These are phyloP conservation scores for Trogon melanurus DNA, from an alignment of 2,113 vertebrate genomes.

Conservation along the genomic window DNA sequence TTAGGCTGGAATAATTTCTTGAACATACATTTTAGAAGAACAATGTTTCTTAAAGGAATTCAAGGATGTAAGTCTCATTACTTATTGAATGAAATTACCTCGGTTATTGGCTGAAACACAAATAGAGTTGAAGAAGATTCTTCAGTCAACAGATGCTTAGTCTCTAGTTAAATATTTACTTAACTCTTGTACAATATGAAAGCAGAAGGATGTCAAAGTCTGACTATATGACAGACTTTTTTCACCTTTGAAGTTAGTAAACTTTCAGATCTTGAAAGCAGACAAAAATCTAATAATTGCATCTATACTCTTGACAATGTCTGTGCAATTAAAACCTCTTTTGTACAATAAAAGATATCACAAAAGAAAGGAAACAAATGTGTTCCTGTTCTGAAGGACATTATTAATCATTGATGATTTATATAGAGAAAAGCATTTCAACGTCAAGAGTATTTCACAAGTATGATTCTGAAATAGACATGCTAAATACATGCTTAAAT, in stretches of 20 bases:
- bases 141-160: neutral
- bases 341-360: neutral
- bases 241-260: neutral
- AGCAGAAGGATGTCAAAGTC: neutral
- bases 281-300: neutral
- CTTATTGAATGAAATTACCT: neutral
- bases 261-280: neutral
- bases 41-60: neutral
- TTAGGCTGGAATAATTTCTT: neutral
- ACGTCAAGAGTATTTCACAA: neutral
- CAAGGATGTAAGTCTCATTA: neutral
- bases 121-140: neutral
- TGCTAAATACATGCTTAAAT: neutral
- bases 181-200: neutral
- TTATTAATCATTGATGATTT: neutral
- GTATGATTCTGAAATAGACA: neutral
- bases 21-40: neutral
- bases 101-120: neutral
- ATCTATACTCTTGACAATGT: neutral
- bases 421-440: neutral
- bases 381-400: neutral
- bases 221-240: neutral
- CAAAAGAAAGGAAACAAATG: neutral
- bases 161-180: neutral
- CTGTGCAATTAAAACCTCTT: neutral